These are phyloP conservation scores for Calliphora vicina DNA, from an alignment of 1,140 invertebrate species.

Conservation along the genomic window DNA sequence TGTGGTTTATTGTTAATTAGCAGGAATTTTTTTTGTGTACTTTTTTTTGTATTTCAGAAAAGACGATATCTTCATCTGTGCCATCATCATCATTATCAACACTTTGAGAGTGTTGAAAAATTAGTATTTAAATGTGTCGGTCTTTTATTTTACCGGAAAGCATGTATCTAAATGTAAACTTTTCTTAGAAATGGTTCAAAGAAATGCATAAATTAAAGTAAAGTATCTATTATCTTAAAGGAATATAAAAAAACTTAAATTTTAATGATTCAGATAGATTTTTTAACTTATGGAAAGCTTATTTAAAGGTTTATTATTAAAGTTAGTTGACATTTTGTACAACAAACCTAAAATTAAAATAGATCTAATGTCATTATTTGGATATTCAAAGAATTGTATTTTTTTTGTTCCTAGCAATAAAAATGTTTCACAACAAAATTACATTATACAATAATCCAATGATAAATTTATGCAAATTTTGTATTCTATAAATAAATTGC, in stretches of 20 bases:
- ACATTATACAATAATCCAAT: neutral
- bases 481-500: neutral
- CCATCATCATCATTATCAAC: neutral
- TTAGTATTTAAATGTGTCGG: neutral
- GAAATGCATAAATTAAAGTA: no score
- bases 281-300: no score
- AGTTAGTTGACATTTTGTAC: no score
- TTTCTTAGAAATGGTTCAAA: no score
- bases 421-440: neutral
- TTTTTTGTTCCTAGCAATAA: neutral
- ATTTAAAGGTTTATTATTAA: no score
- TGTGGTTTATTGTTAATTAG: slow-evolving; percentile 24
- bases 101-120: neutral
- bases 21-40: neutral
- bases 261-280: neutral
- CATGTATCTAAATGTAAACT: neutral
- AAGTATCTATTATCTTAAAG: no score
- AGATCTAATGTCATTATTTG: no score
- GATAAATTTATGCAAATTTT: neutral
- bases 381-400: neutral
- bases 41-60: neutral
- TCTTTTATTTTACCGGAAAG: neutral
- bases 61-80: neutral
- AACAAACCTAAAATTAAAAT: no score
- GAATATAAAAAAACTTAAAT: neutral